Base-by-base conservation (phyloP, 2,888 invertebrate species). In the Sialis lutaria region DNA sequence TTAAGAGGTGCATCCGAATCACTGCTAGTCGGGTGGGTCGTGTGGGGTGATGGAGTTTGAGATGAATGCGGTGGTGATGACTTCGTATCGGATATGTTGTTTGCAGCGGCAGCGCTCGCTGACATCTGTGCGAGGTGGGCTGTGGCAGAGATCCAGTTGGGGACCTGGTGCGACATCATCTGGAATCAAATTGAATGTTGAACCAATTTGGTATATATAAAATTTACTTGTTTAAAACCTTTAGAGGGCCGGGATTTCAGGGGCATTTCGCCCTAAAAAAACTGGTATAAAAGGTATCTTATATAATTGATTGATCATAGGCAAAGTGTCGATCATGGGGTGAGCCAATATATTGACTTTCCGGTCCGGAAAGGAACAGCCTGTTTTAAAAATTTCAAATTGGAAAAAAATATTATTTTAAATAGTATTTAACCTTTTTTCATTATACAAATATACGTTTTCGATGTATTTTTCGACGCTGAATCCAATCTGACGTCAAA, bases 1-100 rank as follows among this genome's bases (percentile, higher is more conserved):
- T 92, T 92, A 40, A 93, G 71, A 1, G 92, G 92, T 2, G 86
- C 77, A 61, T 90, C 90, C 0, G 82, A 78, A 64, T 85, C 82
- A 33, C 68, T 70, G 1, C 64, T 55, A 1, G 67, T 60, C 2
- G 62, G 54, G 22, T 22, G 22, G 4, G 60, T 57, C 7, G 63
- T 58, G 7, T 63, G 61, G 40, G 57, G 55, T 45, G 52, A 52
- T 30, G 56, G 53, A 30, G 55, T 53, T 51, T 53, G 55, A 7
- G 57, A 53, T 32, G 45, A 47, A 1, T 41, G 49, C 13, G 59
- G 56, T 43, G 58, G 55, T 43, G 53, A 56, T 37, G 61, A 59
- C 42, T 46, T 47, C 9, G 63, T 60, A 2, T 64, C 62, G 13
- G 65, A 57, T n/a, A 64, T 45, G 10, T 60, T 3, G 60, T 59